phyloP scores from a whole-genome alignment of 2,113 vertebrate species.

The Pygoscelis adeliae region DNA sequence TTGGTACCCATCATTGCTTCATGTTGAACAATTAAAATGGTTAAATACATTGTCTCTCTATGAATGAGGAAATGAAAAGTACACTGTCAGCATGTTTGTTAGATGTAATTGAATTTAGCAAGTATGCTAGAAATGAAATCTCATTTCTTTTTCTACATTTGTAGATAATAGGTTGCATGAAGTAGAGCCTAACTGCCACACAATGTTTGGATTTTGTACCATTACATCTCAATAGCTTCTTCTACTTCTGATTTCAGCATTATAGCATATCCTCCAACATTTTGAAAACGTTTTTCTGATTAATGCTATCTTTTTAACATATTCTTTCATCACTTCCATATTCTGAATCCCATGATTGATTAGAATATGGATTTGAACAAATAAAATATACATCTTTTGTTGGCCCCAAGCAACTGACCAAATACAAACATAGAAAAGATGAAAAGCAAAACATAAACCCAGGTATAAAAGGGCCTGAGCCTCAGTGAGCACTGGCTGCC shows the following conservation, averaged over 20 bases:
- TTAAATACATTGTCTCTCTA: background rate
- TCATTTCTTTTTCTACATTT: slow-evolving; percentile 38
- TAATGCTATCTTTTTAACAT: background rate
- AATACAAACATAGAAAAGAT: background rate
- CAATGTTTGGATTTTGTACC: background rate
- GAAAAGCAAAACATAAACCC: background rate
- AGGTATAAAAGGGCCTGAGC: background rate
- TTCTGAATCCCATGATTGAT: background rate
- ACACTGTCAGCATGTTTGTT: background rate
- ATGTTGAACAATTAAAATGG: background rate
- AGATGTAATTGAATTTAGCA: slow-evolving; percentile 38
- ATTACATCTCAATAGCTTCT: background rate
- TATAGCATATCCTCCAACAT: background rate
- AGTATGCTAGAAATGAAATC: background rate
- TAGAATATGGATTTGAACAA: background rate
- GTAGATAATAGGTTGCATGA: background rate
- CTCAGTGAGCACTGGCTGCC: background rate
- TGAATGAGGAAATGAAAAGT: slow-evolving; percentile 24
- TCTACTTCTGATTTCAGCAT: slow-evolving; percentile 5
- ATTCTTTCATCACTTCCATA: background rate
- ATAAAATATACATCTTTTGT: background rate
- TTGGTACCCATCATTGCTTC: background rate
- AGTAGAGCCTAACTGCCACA: background rate
- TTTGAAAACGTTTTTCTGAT: background rate
- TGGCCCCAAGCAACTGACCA: background rate